These are phyloP conservation scores for Pentalonia nigronervosa DNA, from an alignment of 1,140 invertebrate genomes.

Conservation along the genomic window DNA sequence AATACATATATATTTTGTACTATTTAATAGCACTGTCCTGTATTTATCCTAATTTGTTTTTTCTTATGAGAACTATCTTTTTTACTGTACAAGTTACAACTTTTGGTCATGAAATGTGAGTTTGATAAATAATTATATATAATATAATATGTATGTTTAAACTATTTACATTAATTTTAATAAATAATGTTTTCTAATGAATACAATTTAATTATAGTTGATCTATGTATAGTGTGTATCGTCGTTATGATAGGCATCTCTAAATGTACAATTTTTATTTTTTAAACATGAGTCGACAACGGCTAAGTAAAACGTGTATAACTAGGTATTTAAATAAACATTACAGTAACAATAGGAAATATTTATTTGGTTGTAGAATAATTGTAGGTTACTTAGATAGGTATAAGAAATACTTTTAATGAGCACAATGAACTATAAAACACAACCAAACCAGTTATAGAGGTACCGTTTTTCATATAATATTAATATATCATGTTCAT, in stretches of 20 bases:
- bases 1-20: no score
- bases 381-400: neutral
- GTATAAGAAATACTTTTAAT: slow-evolving; percentile 36
- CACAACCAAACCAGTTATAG: slow-evolving; percentile 49
- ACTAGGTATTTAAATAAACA: neutral
- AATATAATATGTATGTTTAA: neutral
- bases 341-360: neutral
- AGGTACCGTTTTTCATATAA: slow-evolving; percentile 48
- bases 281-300: neutral
- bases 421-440: slow-evolving; percentile 55
- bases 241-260: neutral
- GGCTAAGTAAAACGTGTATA: neutral
- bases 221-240: neutral
- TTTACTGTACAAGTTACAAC: no score
- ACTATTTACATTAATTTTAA: neutral
- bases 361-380: neutral
- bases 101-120: no score
- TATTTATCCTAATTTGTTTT: no score
- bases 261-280: neutral
- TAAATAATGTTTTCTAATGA: neutral
- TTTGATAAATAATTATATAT: no score
- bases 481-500: neutral
- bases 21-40: no score
- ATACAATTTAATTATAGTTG: neutral
- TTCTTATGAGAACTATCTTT: neutral